Evolutionary conservation across 2,797 vertebrate species (phyloP).

Genomic region (Clarias platycephalus): DNA sequence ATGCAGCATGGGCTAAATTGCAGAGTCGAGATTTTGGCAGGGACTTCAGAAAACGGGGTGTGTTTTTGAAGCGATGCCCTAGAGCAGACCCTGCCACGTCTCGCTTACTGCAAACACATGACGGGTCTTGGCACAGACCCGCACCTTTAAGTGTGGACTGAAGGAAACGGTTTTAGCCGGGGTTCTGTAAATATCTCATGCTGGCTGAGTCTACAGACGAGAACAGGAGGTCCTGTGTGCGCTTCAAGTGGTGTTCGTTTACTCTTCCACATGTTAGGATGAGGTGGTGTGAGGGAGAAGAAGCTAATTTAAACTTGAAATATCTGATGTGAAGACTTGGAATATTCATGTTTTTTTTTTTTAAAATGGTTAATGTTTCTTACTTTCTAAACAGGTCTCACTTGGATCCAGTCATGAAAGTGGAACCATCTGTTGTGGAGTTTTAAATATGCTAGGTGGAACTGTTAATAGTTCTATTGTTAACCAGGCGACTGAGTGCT

Average conservation of each 20-base stretch:
- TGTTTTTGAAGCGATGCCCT: constrained; percentile 68
- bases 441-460: neutral
- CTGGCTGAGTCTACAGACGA: constrained; percentile 35
- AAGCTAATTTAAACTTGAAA: neutral
- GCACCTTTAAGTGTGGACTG: constrained; percentile 70
- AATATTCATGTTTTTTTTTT: neutral
- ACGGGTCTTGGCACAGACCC: constrained; percentile 72
- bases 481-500: neutral
- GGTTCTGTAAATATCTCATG: constrained; percentile 31
- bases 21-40: constrained; percentile 64
- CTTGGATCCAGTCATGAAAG: neutral
- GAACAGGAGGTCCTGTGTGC: constrained; percentile 72
- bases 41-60: constrained; percentile 60
- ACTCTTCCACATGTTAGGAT: neutral
- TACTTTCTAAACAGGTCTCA: neutral
- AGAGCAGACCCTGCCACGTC: constrained; percentile 66
- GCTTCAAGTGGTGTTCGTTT: constrained; percentile 55
- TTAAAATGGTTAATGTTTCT: neutral
- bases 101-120: constrained; percentile 67
- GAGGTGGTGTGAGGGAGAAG: neutral
- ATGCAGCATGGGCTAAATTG: constrained; percentile 44
- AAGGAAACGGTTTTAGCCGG: constrained; percentile 64
- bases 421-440: neutral
- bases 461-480: neutral
- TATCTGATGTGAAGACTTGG: neutral